These are phyloP conservation scores for Eremobia ochroleuca DNA, from an alignment of 2,888 invertebrate species.

Conservation along the genomic window DNA sequence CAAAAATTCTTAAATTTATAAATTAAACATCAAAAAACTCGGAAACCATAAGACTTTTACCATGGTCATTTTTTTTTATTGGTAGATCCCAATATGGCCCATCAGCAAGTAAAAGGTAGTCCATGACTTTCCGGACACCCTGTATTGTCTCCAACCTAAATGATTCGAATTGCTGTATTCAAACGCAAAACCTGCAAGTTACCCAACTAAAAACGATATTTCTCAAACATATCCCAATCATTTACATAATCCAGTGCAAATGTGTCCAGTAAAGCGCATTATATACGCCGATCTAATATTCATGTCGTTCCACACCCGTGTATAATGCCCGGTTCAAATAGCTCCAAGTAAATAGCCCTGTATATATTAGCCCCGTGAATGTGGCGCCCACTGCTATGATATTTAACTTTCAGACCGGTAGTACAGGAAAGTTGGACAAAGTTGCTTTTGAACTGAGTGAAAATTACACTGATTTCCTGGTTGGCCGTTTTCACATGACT, in stretches of 20 bases:
- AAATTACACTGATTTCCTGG: slow-evolving; percentile 37
- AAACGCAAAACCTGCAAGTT: neutral
- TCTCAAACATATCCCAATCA: slow-evolving; percentile 53
- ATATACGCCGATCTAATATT: slow-evolving; percentile 69
- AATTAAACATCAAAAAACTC: too few species aligned
- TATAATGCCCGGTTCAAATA: slow-evolving; percentile 39
- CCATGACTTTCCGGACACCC: too few species aligned
- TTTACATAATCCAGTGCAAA: slow-evolving; percentile 72
- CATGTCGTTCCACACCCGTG: slow-evolving; percentile 56
- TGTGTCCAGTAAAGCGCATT: slow-evolving; percentile 67
- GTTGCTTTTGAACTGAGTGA: slow-evolving; percentile 36
- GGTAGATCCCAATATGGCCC: too few species aligned
- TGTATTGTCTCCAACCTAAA: neutral
- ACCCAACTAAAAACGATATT: slow-evolving; percentile 42
- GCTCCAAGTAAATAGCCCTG: slow-evolving; percentile 14
- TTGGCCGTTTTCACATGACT: neutral
- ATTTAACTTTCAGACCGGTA: slow-evolving; percentile 41
- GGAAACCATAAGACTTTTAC: too few species aligned
- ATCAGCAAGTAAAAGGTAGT: too few species aligned
- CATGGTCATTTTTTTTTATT: too few species aligned
- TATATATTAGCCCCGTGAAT: slow-evolving; percentile 30
- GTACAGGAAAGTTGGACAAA: slow-evolving; percentile 39
- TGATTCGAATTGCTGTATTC: neutral
- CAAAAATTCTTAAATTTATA: too few species aligned
- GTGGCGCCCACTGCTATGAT: slow-evolving; percentile 30